These are phyloP conservation scores for Cecidostiba fungosa DNA, from an alignment of 2,888 invertebrate genomes.

Conservation along the genomic window DNA sequence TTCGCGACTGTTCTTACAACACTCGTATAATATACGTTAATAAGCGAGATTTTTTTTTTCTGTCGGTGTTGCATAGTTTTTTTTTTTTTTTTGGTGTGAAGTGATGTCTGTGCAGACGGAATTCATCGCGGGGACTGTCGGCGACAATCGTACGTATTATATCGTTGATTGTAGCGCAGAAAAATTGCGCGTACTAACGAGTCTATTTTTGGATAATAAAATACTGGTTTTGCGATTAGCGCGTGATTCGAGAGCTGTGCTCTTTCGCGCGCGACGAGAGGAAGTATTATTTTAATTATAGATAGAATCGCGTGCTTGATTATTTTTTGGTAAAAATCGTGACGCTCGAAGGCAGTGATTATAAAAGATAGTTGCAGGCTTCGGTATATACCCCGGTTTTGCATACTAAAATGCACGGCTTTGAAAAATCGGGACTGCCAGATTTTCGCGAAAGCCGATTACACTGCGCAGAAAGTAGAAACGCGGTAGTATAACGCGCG, in stretches of 20 bases:
- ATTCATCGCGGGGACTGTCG: not conserved
- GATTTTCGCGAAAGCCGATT: not conserved
- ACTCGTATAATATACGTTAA: too few species aligned
- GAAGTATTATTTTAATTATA: not conserved
- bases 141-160: conserved; percentile 55
- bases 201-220: not conserved
- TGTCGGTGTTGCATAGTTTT: not conserved
- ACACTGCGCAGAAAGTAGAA: conserved; percentile 1
- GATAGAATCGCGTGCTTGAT: not conserved
- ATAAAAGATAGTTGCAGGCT: not conserved
- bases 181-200: not conserved
- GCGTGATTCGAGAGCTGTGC: not conserved
- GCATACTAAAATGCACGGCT: not conserved
- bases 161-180: too few species aligned
- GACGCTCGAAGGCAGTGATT: not conserved
- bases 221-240: not conserved
- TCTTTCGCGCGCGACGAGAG: not conserved
- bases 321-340: not conserved
- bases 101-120: conserved; percentile 54
- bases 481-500: not conserved
- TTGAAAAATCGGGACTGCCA: not conserved
- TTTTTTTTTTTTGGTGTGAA: not conserved
- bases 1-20: not conserved
- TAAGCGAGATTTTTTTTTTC: not conserved
- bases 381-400: not conserved